Conservation (phyloP, 2,113 vertebrate species). For the Marcusenius ussheri region DNA sequence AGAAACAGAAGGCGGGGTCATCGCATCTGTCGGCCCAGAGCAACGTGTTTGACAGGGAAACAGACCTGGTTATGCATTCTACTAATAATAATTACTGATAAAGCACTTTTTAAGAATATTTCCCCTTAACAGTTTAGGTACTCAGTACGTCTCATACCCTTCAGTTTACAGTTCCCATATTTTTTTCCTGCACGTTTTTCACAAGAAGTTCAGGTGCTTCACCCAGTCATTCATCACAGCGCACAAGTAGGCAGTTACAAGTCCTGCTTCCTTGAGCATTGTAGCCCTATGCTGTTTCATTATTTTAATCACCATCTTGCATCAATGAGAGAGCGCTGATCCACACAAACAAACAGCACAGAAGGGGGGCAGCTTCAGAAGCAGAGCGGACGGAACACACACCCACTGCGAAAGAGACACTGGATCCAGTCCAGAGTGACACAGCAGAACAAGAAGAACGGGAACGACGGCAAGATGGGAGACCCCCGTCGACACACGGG, state of each 20-base stretch:
- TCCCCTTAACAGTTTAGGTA: neutral
- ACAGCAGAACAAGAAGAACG: neutral
- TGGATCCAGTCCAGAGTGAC: neutral
- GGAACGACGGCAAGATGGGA: neutral
- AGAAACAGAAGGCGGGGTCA: constrained; percentile 48
- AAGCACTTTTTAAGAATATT: neutral
- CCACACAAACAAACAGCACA: neutral
- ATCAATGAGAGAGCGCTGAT: neutral
- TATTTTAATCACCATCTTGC: neutral
- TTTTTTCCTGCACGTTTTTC: neutral
- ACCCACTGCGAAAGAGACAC: neutral
- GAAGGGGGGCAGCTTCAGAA: neutral
- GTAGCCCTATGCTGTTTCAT: neutral
- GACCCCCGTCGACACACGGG: neutral
- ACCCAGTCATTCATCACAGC: neutral
- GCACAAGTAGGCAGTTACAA: neutral
- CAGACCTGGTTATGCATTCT: neutral
- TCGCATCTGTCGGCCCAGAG: constrained; percentile 42
- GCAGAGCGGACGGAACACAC: neutral
- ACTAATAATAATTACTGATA: neutral
- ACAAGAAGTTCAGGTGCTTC: neutral
- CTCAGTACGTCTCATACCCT: neutral
- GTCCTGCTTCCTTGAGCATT: neutral
- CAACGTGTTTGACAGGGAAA: constrained; percentile 13
- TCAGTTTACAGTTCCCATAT: neutral